Base-by-base conservation (phyloP, 2,888 invertebrate species). In the Trichacis sp. region DNA sequence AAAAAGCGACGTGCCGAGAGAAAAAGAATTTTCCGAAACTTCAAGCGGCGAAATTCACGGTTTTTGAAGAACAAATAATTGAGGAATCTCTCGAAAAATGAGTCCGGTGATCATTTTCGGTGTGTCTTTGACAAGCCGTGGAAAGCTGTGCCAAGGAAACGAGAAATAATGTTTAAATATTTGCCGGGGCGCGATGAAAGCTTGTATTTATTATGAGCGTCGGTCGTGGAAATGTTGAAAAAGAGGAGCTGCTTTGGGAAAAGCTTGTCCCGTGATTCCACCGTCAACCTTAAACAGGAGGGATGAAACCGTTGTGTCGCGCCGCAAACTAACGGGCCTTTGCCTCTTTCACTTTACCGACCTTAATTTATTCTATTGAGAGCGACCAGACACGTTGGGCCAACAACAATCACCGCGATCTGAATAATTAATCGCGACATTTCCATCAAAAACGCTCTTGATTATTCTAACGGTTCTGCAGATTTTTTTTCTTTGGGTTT, bases 341-440 rank as follows among this genome's bases (percentile, higher is more conserved):
- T 54, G 45, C 58, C 63, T 65, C 57, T 69, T 65, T 65, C 51
- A 57, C 68, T 65, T 68, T 69, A 55, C 58, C 47, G 58, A 58
- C 55, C 63, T 58, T 69, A 69, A 65, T 69, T 65, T 69, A 69
- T 69, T 69, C 69, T 61, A 66, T 69, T 69, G 63, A 69, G 57
- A 60, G 56, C 60, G 60, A 49, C 63, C 57, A 60, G 55, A 61
- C 59, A 56, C 57, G 60, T 57, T 66, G 55, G 63, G 58, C 69
- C 54, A 69, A 66, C 69, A 69, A 69, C 69, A 64, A 69, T 57
- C 59, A 58, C 57, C 65, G 29, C 49, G 47, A 52, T 56, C 48
- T 64, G 64, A 66, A 66, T 69, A 69, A 66, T 69, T 60, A 61
- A 66, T 15, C 14, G 8, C 24, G 24, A 24, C 4, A 24, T 3